Percentiles rank a stretch among this genome's conserved stretches.
Conservation (phyloP, 2,888 invertebrate species). For the Nephrotoma flavescens region DNA sequence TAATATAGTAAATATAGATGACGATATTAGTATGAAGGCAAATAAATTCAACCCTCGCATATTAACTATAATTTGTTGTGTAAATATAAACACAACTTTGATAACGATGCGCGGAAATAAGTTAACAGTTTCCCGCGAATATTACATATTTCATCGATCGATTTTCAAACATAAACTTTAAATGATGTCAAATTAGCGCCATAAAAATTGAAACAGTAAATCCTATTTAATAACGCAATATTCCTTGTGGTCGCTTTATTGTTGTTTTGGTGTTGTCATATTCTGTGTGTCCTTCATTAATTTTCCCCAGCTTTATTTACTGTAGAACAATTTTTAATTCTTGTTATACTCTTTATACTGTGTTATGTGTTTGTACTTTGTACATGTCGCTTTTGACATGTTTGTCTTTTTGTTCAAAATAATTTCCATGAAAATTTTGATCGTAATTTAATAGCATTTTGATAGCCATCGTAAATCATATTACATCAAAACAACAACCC, state of each 20-base stretch:
- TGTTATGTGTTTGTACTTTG: not conserved
- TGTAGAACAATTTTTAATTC: not conserved
- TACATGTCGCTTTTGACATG: not conserved
- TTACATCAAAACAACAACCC: not conserved
- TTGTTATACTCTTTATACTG: not conserved
- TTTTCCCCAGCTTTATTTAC: not conserved
- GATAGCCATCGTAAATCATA: not conserved
- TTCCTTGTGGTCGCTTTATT: not conserved
- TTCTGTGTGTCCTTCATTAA: not conserved
- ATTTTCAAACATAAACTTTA: not conserved
- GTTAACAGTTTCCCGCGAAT: not conserved
- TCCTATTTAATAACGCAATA: not conserved
- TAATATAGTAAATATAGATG: not conserved
- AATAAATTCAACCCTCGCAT: not conserved
- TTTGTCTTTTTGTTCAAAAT: not conserved
- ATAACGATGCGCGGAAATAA: not conserved
- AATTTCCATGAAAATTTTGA: not conserved
- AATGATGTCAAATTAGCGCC: not conserved
- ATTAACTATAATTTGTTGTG: not conserved
- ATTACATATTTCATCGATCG: not conserved
- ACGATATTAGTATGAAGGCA: not conserved
- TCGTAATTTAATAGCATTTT: not conserved
- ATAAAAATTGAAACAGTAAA: not conserved
- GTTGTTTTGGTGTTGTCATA: not conserved
- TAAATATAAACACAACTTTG: not conserved